A percentile compares a stretch with the other conserved stretches of the same genome.
These are phyloP conservation scores for Rotaria sp. DNA, from an alignment of 2,888 invertebrate genomes.

Conservation along the genomic window DNA sequence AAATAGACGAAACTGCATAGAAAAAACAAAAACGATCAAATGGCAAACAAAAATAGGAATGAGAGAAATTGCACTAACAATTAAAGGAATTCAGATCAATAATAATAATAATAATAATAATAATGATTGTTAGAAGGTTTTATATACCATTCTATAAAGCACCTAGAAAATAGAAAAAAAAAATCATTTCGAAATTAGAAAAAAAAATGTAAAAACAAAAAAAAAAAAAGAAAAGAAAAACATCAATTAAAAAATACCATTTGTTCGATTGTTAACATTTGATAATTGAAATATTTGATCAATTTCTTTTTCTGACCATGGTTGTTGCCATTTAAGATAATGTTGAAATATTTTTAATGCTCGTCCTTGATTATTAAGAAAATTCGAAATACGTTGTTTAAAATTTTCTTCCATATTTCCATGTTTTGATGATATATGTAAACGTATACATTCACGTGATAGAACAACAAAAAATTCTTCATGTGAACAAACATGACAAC, in stretches of 20 bases:
- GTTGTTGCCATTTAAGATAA: slow-evolving; percentile 7
- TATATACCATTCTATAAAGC: background rate
- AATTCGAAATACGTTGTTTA: slow-evolving; percentile 25
- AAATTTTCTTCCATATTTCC: slow-evolving; percentile 28
- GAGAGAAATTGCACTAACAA: slow-evolving; percentile 8
- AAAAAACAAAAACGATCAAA: background rate
- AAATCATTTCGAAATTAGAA: background rate
- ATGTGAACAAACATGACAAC: slow-evolving; percentile 10
- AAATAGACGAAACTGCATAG: background rate
- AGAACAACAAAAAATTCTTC: background rate
- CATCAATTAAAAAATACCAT: background rate
- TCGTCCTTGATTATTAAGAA: slow-evolving; percentile 7
- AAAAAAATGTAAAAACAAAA: background rate
- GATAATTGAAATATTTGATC: slow-evolving; percentile 12
- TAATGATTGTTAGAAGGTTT: background rate
- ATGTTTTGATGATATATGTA: slow-evolving; percentile 28
- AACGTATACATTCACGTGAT: slow-evolving; percentile 21
- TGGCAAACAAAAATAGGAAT: slow-evolving; percentile 10
- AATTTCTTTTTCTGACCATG: slow-evolving; percentile 11
- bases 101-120: background rate
- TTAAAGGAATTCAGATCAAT: background rate
- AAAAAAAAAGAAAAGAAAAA: background rate
- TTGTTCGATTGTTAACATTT: background rate
- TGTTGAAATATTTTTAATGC: slow-evolving; percentile 11
- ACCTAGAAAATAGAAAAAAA: background rate